Evolutionary conservation across 1,140 invertebrate species (phyloP), one percentile per base, ranked within the genome.

Genomic region (Heliconius hermathena): DNA sequence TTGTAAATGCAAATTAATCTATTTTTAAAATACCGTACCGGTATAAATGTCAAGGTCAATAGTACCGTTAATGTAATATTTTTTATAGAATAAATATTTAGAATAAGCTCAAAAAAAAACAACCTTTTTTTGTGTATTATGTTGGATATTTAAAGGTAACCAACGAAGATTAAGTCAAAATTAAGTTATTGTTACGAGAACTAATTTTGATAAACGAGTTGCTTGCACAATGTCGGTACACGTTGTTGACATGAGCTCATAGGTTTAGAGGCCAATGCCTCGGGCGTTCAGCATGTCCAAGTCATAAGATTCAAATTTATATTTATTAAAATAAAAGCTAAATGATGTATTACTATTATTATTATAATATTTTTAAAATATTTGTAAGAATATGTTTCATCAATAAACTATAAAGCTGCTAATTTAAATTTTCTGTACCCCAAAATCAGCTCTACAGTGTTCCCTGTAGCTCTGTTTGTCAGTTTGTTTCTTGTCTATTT

Each of bases 241-340:
- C 60, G 36, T 76, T 29, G 38, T 70, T 76, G 74, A 71, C 54
- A 76, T 66, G 74, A 41, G 74, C 60, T 70, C 60, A 76, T 70
- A 60, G n/a, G 33, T 76, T 76, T 76, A 41, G 74, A 76, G 74
- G 74, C 74, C 74, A 76, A 76, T 76, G 74, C 74, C 74, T 76
- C 74, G 22, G 74, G 74, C 74, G 38, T 18, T 76, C 66, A 16
- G 18, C 1, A 11, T 3, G 74, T 33, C 38, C 74, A 76, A 70
- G 74, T 76, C 36, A 29, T 46, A 46, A 46, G 74, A 76, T 66
- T 8, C 13, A 6, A 66, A 66, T 29, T 9, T 57, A 57, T 57
- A 22, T 9, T n/a, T 57, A 57, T 57, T n/a, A 57, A 22, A 22
- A 9, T 57, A 0, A 57, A 11, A 57, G 8, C 20, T 2, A 22